Evolutionary conservation across 2,888 invertebrate genomes (phyloP), one percentile per base, ranked within the genome.

Genomic region (Sarcophaga carnaria): DNA sequence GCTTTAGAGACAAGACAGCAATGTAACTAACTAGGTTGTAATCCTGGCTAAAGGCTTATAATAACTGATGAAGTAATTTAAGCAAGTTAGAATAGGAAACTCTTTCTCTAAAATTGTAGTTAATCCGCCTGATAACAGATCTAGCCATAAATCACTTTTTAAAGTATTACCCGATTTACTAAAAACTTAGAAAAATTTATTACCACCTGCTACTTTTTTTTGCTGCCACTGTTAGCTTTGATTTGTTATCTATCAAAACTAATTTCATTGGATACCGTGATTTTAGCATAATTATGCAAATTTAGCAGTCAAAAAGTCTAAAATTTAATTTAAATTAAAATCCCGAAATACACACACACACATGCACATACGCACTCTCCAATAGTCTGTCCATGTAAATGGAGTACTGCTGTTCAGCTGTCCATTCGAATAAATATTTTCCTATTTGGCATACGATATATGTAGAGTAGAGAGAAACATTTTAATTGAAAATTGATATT

Each of bases 401-500:
- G 54, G 54, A 12, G 14, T 54, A 54, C 17, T 54, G 54, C 54
- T 54, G 54, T 54, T 54, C 54, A 54, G 54, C 54, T 54, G 54
- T 54, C 54, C 14, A 54, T 54, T 49, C 17, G 17, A 54, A 54
- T 54, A 17, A 54, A 54, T 54, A 54, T 14, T 54, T 54, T 17
- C 12, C 8, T 22, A 12, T 14, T 54, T 54, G 12, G 54, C 54
- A 54, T 54, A 17, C 54, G 14, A 54, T 54, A 14, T 12, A 14
- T 0, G 49, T 3, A 49, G 5, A 54, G 54, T 22, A 22, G 22
- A 37, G 37, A 0, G 37, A 37, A 37, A 37, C 37, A 37, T 64
- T 71, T 80, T 80, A 45, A 59, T 64, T 80, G 71, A 71, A 71
- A 71, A 37, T 37, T 54, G 11, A 59, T 71, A 59, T 63, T 11